A percentile compares a stretch with the other conserved stretches of the same genome.
phyloP scores from a whole-genome alignment of 2,797 vertebrate species.

The Taenioides sp. region DNA sequence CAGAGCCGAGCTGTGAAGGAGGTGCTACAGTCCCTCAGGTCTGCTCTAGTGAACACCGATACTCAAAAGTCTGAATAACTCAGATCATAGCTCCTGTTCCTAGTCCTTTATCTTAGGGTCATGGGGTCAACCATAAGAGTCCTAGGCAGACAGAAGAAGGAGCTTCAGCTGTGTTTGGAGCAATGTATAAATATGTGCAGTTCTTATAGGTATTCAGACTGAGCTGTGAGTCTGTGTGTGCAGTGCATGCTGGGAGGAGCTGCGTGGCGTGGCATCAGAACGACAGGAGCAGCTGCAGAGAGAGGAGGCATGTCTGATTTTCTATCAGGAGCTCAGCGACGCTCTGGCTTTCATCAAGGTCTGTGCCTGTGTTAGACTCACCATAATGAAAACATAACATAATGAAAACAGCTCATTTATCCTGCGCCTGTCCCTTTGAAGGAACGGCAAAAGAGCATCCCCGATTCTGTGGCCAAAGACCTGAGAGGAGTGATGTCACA shows the following conservation, averaged over 20 bases:
- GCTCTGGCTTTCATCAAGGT: conserved; percentile 84
- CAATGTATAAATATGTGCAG: too few relatives aligned
- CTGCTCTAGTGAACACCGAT: background rate
- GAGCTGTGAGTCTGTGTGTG: conserved; percentile 4
- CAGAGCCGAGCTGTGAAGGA: conserved; percentile 70
- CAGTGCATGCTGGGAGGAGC: conserved; percentile 83
- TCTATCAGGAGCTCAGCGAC: conserved; percentile 81
- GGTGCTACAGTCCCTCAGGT: conserved; percentile 80
- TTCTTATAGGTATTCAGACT: too few relatives aligned
- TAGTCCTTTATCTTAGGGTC: too few relatives aligned
- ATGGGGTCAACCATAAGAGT: too few relatives aligned
- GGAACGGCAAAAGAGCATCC: conserved; percentile 86
- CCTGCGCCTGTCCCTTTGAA: conserved; percentile 34
- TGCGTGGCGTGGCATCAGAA: conserved; percentile 72
- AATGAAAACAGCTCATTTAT: too few relatives aligned
- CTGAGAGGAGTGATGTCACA: conserved; percentile 80
- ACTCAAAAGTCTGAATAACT: background rate
- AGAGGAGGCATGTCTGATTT: conserved; percentile 76
- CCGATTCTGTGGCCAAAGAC: conserved; percentile 83
- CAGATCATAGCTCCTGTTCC: too few relatives aligned
- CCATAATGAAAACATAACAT: too few relatives aligned
- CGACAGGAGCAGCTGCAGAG: conserved; percentile 71
- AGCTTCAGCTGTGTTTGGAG: too few relatives aligned
- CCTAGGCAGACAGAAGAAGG: too few relatives aligned
- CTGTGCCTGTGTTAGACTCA: background rate